Percentiles rank a stretch among this genome's conserved stretches.
These are phyloP conservation scores for Eupithecia insigniata DNA, from an alignment of 2,888 invertebrate species.

Conservation along the genomic window DNA sequence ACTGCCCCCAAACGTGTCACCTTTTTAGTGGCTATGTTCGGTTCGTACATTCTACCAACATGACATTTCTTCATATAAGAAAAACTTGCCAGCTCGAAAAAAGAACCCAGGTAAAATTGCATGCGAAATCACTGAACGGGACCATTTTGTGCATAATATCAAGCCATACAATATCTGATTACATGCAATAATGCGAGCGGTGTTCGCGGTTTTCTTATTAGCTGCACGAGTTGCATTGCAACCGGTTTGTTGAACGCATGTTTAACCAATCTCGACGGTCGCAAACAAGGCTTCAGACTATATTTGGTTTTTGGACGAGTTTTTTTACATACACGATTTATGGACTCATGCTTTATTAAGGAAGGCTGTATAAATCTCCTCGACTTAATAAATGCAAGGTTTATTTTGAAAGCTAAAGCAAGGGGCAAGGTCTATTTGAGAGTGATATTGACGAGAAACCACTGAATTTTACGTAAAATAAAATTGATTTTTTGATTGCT, in stretches of 20 bases:
- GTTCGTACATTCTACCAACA: conserved; percentile 4
- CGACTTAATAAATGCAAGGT: background rate
- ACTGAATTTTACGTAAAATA: too few species aligned
- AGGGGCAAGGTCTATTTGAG: too few species aligned
- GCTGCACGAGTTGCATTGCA: conserved; percentile 58
- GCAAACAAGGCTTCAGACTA: conserved; percentile 54
- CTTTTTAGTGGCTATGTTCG: background rate
- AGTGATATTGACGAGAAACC: too few species aligned
- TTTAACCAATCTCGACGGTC: conserved; percentile 55
- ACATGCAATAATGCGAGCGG: conserved; percentile 69
- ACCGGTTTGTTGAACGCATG: conserved; percentile 65
- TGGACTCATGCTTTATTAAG: conserved; percentile 17
- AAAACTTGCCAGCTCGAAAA: conserved; percentile 31
- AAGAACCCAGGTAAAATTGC: conserved; percentile 14
- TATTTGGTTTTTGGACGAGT: conserved; percentile 53
- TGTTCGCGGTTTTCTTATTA: conserved; percentile 53
- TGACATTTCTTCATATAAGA: background rate
- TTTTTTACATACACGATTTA: conserved; percentile 39
- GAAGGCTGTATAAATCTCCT: background rate
- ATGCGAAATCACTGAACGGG: conserved; percentile 39
- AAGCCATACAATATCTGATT: conserved; percentile 62
- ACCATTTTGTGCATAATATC: conserved; percentile 54
- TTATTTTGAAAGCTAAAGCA: background rate
- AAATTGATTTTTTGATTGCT: too few species aligned
- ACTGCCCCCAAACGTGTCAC: background rate